phyloP scores from a whole-genome alignment of 1,140 invertebrate species.

The Meloidogyne chitwoodi region DNA sequence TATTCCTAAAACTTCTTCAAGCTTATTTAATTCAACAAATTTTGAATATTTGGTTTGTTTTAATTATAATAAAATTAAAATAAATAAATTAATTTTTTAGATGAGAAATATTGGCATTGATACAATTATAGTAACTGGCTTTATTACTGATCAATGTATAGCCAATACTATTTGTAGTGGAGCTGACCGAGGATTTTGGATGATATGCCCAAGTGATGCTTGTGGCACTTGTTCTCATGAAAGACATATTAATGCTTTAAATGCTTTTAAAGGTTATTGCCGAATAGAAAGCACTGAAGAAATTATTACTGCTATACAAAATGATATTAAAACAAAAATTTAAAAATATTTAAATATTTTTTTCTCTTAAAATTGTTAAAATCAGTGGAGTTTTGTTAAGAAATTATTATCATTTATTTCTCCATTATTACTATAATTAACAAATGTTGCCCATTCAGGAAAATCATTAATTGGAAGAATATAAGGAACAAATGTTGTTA shows the following conservation, averaged over 20 bases:
- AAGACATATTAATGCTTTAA: slow-evolving; percentile 4
- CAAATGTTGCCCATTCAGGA: slow-evolving; percentile 32
- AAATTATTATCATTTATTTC: background rate
- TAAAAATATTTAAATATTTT: background rate
- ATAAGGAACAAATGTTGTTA: slow-evolving; percentile 39
- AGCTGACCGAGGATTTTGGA: slow-evolving; percentile 10
- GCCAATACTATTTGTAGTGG: slow-evolving; percentile 4
- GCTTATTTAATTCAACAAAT: slow-evolving; percentile 20
- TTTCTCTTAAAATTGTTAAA: background rate
- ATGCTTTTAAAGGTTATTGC: slow-evolving; percentile 11
- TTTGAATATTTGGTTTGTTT: slow-evolving; percentile 14
- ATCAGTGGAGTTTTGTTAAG: background rate
- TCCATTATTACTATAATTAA: background rate
- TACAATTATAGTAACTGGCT: slow-evolving; percentile 16
- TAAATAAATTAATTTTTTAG: background rate
- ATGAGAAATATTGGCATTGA: slow-evolving; percentile 18
- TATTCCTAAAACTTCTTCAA: slow-evolving; percentile 21
- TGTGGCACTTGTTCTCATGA: slow-evolving; percentile 4
- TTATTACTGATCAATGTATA: slow-evolving; percentile 17
- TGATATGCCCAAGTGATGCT: background rate
- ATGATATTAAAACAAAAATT: background rate
- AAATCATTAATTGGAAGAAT: slow-evolving; percentile 36
- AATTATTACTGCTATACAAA: slow-evolving; percentile 10
- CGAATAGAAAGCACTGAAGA: slow-evolving; percentile 6
- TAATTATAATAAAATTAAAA: background rate